Conservation (phyloP, 2,888 invertebrate species). For the Drymonia ruficornis region DNA sequence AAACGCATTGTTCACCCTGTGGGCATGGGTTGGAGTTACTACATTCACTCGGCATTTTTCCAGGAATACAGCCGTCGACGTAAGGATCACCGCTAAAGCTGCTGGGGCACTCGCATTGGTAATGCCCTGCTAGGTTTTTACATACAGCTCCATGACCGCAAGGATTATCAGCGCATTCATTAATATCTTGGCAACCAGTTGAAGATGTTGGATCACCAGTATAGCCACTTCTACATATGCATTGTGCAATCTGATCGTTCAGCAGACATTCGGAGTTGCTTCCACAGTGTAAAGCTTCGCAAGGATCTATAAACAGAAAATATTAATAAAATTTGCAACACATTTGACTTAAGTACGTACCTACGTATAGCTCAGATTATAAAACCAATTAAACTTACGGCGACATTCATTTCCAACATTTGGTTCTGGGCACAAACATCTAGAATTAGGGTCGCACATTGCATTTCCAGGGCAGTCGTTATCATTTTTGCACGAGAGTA, state of each 20-base stretch:
- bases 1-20: conserved; percentile 93
- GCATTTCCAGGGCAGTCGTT: conserved; percentile 96
- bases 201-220: conserved; percentile 87
- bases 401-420: conserved; percentile 96
- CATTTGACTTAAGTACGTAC: not conserved
- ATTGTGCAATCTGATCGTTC: conserved; percentile 92
- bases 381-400: conserved; percentile 85
- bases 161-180: conserved; percentile 93
- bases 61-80: conserved; percentile 89
- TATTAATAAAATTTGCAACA: not conserved
- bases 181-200: conserved; percentile 93
- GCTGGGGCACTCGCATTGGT: conserved; percentile 94
- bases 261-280: conserved; percentile 96
- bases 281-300: conserved; percentile 93
- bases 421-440: conserved; percentile 95
- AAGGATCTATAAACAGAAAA: conserved; percentile 89
- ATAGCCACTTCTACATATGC: conserved; percentile 93
- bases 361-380: not conserved
- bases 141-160: conserved; percentile 95
- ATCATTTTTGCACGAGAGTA: conserved; percentile 90
- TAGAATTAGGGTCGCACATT: conserved; percentile 90
- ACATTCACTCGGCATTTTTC: conserved; percentile 88
- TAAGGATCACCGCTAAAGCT: conserved; percentile 93
- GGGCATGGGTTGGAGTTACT: conserved; percentile 91
- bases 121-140: conserved; percentile 94